Base-by-base conservation (phyloP, 2,888 invertebrate species). In the Lasioglossum pauxillum region DNA sequence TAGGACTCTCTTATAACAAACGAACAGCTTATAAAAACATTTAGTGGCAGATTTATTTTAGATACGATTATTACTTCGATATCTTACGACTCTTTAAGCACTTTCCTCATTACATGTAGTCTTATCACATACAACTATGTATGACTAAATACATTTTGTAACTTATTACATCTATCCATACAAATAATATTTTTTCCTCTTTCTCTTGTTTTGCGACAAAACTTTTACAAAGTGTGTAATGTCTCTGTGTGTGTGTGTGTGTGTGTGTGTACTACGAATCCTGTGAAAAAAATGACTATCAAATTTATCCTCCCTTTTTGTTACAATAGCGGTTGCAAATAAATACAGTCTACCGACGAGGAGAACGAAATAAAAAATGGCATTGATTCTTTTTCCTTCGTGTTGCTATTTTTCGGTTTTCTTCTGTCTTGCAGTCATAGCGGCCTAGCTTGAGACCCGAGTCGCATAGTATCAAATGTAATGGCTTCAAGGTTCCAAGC, bases 381-480 rank as follows among this genome's bases (percentile, higher is more conserved):
- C 82, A 80, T 86, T 86, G 83, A 85, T 83, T 80, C 77, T 78
- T 41, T 69, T 38, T 38, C 2, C 71, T n/a, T n/a, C 38, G 7
- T 23, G 8, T 8, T 69, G 23, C 60, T 76, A 75, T 82, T 78
- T 73, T 82, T 86, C 60, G 60, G 60, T 77, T 80, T 80, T 80
- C 85, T 82, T 87, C 86, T 74, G 79, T 73, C 64, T 53, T 72
- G 73, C 49, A 89, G 77, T 87, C 81, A 88, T 79, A 90, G 90
- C 87, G 81, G 89, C 89, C 88, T 88, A 88, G 82, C 88, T 89
- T 88, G 84, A 88, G 86, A 89, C 88, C 85, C 87, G 90, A 88
- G 91, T 92, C 92, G 92, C 92, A 92, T 91, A 82, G 87, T 91
- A 90, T 89, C 82, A 86, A 88, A 87, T 85, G 90, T 90, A 90